A percentile compares a stretch with the other conserved stretches of the same genome.
Evolutionary conservation across 2,113 vertebrate species (phyloP).

Genomic region (Cromileptes altivelis): DNA sequence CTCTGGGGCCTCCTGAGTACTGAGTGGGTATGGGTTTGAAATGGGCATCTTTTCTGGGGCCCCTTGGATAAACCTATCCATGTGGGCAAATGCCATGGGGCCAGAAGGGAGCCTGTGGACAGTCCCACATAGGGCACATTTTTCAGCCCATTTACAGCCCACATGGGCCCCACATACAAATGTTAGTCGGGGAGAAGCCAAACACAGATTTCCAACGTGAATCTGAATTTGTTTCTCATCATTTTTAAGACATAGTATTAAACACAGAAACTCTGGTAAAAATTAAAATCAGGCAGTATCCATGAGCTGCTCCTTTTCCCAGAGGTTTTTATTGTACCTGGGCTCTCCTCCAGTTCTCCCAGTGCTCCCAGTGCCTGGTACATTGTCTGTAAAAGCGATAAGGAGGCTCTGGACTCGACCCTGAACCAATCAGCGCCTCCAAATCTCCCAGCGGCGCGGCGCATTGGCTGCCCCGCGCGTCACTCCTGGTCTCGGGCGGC

Average conservation of each 20-base stretch:
- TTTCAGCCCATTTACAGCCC: too few relatives aligned
- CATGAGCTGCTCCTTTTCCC: neutral
- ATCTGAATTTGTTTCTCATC: neutral
- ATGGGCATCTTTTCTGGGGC: too few relatives aligned
- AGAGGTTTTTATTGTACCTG: neutral
- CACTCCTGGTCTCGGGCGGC: conserved; percentile 59
- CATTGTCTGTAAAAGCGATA: neutral
- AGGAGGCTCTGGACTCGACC: neutral
- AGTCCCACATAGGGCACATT: too few relatives aligned
- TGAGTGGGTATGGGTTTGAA: too few relatives aligned
- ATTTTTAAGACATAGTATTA: neutral
- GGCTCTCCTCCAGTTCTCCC: neutral
- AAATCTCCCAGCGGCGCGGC: neutral
- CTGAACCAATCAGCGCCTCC: conserved; percentile 49
- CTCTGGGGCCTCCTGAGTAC: too few relatives aligned
- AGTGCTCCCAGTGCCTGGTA: neutral
- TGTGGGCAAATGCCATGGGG: too few relatives aligned
- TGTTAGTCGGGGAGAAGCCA: neutral
- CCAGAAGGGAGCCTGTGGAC: too few relatives aligned
- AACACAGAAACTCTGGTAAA: too few relatives aligned
- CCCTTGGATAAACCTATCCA: too few relatives aligned
- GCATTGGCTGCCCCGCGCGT: conserved; percentile 69
- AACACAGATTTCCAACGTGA: neutral
- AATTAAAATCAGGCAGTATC: neutral
- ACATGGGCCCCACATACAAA: too few relatives aligned